These are phyloP conservation scores for Rhynchonycteris naso DNA, from an alignment of 2,797 vertebrate genomes.

Conservation along the genomic window DNA sequence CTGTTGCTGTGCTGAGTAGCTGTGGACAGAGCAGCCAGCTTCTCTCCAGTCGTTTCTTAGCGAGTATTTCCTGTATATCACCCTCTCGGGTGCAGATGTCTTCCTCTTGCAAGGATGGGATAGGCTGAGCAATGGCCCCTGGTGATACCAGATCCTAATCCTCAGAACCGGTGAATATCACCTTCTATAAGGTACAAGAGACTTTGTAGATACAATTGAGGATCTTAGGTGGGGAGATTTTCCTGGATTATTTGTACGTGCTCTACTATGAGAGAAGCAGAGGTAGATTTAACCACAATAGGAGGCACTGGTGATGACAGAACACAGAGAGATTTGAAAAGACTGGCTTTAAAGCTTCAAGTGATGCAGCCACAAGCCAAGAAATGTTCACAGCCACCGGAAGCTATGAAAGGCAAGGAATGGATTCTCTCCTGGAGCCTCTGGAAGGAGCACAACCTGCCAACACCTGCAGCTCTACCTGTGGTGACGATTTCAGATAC, in stretches of 20 bases:
- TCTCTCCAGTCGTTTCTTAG: rapidly evolving
- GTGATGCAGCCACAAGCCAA: neutral
- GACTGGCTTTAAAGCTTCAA: neutral
- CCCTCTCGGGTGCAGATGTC: no score
- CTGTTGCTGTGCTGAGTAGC: no score
- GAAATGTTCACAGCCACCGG: neutral
- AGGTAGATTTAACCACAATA: no score
- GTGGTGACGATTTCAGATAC: neutral
- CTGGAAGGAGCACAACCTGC: no score
- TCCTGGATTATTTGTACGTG: neutral
- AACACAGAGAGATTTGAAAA: neutral
- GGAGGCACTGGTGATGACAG: neutral
- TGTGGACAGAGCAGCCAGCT: no score
- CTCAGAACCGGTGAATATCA: neutral
- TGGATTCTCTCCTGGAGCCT: no score
- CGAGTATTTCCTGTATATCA: rapidly evolving
- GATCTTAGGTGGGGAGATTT: neutral
- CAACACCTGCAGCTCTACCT: rapidly evolving
- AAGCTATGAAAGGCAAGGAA: no score
- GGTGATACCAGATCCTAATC: no score
- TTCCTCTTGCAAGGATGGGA: no score
- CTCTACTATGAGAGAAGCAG: no score
- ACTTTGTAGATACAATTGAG: neutral
- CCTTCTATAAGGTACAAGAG: no score
- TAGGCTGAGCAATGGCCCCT: no score